Percentiles rank a stretch among this genome's conserved stretches.
Evolutionary conservation across 1,140 invertebrate species (phyloP).

Genomic region (Cydia strobilella): DNA sequence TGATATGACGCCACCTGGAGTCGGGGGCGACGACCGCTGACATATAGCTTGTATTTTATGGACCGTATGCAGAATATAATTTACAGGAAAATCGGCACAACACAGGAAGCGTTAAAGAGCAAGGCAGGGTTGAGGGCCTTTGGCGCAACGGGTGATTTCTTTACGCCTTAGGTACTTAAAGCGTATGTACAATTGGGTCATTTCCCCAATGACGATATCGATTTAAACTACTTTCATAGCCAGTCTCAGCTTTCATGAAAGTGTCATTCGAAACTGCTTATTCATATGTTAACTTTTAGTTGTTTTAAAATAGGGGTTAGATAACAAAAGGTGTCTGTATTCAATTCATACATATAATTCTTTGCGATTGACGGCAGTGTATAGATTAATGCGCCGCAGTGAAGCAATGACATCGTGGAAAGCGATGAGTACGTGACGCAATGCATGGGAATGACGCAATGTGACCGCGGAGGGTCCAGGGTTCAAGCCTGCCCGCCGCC

Average conservation of each 20-base stretch:
- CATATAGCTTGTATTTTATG: neutral
- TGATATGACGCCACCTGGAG: slow-evolving; percentile 1
- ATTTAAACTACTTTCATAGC: neutral
- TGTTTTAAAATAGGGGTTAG: neutral
- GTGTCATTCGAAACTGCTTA: neutral
- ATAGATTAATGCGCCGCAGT: slow-evolving; percentile 13
- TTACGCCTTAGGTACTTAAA: neutral
- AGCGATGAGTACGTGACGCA: slow-evolving; percentile 22
- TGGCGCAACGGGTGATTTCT: neutral
- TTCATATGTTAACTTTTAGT: neutral
- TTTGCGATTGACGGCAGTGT: slow-evolving; percentile 2
- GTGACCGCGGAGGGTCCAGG: slow-evolving; percentile 3
- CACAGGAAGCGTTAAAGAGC: slow-evolving; percentile 10
- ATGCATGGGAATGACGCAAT: slow-evolving; percentile 2
- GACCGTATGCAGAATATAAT: neutral
- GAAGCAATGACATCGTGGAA: slow-evolving; percentile 14
- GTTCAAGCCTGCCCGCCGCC: neutral
- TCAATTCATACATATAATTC: neutral
- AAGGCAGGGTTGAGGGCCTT: slow-evolving; percentile 1
- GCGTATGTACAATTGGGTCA: neutral
- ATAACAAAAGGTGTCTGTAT: neutral
- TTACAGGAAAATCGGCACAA: neutral
- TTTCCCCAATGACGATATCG: neutral
- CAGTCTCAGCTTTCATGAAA: neutral
- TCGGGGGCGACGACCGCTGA: slow-evolving; percentile 8